These are phyloP conservation scores for Steinernema hermaphroditum DNA, from an alignment of 2,888 invertebrate species.

Conservation along the genomic window DNA sequence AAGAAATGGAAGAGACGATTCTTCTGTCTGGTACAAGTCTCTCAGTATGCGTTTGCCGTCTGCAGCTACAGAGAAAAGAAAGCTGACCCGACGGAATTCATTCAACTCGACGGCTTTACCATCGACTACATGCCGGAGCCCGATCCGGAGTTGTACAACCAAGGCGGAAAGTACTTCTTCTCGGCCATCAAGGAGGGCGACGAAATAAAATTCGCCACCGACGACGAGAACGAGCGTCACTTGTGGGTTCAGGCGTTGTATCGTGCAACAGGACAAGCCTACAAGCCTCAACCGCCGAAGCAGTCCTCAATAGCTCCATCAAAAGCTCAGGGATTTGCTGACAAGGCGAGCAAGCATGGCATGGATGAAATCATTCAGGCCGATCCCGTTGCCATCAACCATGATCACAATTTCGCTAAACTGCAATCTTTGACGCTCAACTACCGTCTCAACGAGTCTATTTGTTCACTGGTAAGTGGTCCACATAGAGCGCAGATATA, in stretches of 20 bases:
- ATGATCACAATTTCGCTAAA: constrained; percentile 86
- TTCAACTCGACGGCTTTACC: constrained; percentile 98
- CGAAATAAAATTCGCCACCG: constrained; percentile 90
- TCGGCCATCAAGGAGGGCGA: constrained; percentile 87
- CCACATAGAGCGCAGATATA: not conserved
- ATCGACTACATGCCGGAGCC: constrained; percentile 95
- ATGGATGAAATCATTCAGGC: constrained; percentile 99
- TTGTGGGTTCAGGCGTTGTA: constrained; percentile 98
- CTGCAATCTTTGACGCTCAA: constrained; percentile 90
- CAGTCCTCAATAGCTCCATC: constrained; percentile 61
- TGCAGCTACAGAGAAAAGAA: constrained; percentile 99
- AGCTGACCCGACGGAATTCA: constrained; percentile 98
- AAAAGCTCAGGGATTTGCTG: constrained; percentile 68
- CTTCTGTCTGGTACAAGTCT: constrained; percentile 92
- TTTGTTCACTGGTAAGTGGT: constrained; percentile 84
- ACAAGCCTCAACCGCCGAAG: constrained; percentile 91
- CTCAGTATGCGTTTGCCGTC: constrained; percentile 99
- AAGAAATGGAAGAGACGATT: constrained; percentile 99
- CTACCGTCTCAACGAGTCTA: constrained; percentile 94
- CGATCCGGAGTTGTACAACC: constrained; percentile 79
- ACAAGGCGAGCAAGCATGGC: constrained; percentile 94
- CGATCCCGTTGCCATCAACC: constrained; percentile 96
- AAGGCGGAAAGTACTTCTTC: constrained; percentile 92
- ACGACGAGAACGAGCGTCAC: constrained; percentile 95
- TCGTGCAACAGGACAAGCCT: constrained; percentile 97